Evolutionary conservation across 2,113 vertebrate genomes (phyloP).

Genomic region (Platysternon megacephalum): DNA sequence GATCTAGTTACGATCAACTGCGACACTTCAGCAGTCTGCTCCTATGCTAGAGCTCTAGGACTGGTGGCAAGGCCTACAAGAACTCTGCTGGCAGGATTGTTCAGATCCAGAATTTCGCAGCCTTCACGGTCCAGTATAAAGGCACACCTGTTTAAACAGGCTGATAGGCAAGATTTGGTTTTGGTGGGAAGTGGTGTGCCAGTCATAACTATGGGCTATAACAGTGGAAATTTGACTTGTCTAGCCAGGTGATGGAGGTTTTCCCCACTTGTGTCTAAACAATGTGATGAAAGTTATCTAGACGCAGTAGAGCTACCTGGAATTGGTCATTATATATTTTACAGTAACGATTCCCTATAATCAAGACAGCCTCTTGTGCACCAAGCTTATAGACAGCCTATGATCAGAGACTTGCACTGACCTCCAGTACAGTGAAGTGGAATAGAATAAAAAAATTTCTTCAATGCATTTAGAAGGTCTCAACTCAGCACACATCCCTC

Average conservation of each 20-base stretch:
- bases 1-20: too few relatives aligned
- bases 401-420: background rate
- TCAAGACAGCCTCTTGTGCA: too few relatives aligned
- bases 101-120: background rate
- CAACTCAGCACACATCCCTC: too few relatives aligned
- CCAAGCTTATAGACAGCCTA: background rate
- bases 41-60: accelerated
- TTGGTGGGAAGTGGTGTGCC: background rate
- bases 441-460: background rate
- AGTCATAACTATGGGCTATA: background rate
- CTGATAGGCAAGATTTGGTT: background rate
- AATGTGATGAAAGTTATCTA: background rate
- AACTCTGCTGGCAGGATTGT: background rate
- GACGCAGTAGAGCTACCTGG: accelerated
- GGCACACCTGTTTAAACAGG: background rate
- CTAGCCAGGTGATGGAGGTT: too few relatives aligned
- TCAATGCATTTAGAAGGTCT: background rate
- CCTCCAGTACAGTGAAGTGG: background rate
- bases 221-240: background rate
- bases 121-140: background rate
- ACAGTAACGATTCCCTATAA: too few relatives aligned
- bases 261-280: too few relatives aligned
- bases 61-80: background rate
- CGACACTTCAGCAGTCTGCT: too few relatives aligned
- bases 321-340: too few relatives aligned